Evolutionary conservation across 2,797 vertebrate genomes (phyloP).

Genomic region (Scleropages formosus): DNA sequence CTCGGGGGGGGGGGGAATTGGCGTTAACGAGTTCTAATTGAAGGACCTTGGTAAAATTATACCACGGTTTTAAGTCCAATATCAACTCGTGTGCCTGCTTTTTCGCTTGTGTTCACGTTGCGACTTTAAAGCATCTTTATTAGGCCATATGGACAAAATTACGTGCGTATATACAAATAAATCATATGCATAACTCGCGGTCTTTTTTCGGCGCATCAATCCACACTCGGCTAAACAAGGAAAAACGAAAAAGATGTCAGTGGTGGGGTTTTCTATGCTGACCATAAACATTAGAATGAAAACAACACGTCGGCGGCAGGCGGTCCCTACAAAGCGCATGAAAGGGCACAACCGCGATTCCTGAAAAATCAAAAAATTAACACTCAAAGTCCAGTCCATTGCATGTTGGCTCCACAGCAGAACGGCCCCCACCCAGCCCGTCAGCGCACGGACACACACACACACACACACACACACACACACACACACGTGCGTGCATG

Average conservation of each 20-base stretch:
- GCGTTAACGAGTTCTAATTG: neutral
- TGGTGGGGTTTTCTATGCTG: neutral
- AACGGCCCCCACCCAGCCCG: conserved; percentile 28
- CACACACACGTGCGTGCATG: no score
- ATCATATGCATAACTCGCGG: neutral
- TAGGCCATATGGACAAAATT: no score
- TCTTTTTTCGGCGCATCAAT: neutral
- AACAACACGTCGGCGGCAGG: neutral
- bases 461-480: no score
- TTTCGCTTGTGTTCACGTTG: neutral
- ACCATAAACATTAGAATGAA: neutral
- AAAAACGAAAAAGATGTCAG: neutral
- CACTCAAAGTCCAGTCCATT: neutral
- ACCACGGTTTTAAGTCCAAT: neutral
- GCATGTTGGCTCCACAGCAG: neutral
- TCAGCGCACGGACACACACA: no score
- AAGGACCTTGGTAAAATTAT: neutral
- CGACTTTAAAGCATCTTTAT: no score
- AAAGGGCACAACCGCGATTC: conserved; percentile 2
- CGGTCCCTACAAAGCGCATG: neutral
- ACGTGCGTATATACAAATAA: no score
- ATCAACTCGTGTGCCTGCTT: neutral
- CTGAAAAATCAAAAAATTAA: conserved; percentile 15
- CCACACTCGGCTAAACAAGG: neutral
- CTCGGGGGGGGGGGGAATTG: neutral